These are phyloP conservation scores for Xenopus borealis DNA, from an alignment of 2,113 vertebrate genomes.

Conservation along the genomic window DNA sequence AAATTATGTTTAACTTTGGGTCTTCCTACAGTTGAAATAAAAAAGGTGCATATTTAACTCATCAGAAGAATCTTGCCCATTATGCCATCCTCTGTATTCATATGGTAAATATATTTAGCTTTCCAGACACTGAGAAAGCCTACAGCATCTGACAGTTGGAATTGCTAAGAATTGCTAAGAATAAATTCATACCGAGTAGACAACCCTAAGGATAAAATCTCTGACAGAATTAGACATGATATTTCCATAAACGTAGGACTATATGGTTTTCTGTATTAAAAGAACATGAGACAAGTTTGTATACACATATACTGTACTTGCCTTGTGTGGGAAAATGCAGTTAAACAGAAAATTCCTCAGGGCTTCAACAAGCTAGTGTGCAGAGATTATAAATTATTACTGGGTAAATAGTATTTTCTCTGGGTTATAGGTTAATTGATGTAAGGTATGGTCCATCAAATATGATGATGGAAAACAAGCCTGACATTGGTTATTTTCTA, in stretches of 20 bases:
- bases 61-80: no score
- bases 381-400: conserved; percentile 9
- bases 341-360: conserved; percentile 1
- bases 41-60: no score
- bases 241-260: background rate
- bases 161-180: no score
- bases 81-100: no score
- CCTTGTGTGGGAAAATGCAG: background rate
- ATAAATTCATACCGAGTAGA: no score
- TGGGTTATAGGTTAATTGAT: conserved; percentile 31
- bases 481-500: conserved; percentile 13
- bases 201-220: no score
- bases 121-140: no score
- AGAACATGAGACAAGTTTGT: background rate
- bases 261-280: background rate
- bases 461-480: conserved; percentile 28
- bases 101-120: no score
- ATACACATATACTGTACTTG: background rate
- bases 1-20: no score
- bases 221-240: background rate
- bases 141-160: no score
- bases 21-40: no score
- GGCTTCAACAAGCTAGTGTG: background rate
- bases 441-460: conserved; percentile 36
- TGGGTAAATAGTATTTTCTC: conserved; percentile 31